Conservation (phyloP, 2,113 vertebrate species). For the Podarcis cretensis region DNA sequence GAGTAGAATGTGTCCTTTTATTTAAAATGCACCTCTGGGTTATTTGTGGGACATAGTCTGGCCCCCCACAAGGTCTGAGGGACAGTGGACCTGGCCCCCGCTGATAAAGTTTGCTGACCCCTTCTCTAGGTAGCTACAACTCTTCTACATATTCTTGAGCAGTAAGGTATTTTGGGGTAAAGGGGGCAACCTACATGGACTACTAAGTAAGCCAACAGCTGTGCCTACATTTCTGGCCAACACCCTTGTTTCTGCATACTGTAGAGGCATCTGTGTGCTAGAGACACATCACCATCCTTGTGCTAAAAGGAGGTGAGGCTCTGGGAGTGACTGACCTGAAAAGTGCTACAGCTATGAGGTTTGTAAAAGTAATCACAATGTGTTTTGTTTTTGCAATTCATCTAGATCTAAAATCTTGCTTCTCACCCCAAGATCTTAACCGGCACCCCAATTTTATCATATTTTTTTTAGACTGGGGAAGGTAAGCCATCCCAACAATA, state of each 20-base stretch:
- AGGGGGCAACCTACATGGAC: background rate
- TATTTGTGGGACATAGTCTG: too few relatives aligned
- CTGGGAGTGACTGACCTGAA: background rate
- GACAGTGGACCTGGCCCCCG: too few relatives aligned
- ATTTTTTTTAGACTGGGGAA: background rate
- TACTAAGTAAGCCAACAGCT: background rate
- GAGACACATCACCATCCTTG: background rate
- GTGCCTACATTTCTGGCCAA: background rate
- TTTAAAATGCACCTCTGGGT: too few relatives aligned
- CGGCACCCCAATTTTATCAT: background rate
- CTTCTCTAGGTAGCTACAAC: background rate
- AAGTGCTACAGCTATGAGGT: background rate
- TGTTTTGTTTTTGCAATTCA: background rate
- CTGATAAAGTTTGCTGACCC: too few relatives aligned
- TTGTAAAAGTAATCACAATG: background rate
- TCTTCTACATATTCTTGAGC: background rate
- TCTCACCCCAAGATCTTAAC: background rate
- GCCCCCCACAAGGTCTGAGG: too few relatives aligned
- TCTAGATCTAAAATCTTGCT: background rate
- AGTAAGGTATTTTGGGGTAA: background rate
- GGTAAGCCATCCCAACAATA: background rate
- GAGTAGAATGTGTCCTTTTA: too few relatives aligned
- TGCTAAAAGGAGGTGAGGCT: background rate
- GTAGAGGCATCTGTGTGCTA: background rate
- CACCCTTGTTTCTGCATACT: background rate